Base-by-base conservation (phyloP, 30 jellyfish, hydroid and myxozoan species). In the Aurelia aurita region DNA sequence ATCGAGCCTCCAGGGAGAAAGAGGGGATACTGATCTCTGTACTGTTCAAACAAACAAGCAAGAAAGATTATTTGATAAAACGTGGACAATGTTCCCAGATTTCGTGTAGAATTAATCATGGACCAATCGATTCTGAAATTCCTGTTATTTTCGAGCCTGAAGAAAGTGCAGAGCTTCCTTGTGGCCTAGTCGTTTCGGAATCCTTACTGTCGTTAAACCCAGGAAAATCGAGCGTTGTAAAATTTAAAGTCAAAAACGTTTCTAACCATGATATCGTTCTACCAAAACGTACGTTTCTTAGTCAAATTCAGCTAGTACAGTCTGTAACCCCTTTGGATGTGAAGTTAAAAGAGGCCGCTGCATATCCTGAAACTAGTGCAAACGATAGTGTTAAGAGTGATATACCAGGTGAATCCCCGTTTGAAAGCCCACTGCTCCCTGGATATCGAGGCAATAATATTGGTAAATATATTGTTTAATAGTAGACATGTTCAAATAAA, bases 61-160 rank as follows among this genome's bases (percentile, higher is more conserved):
- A 71, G 69, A 2, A 47, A 1, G 68, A 71, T 25, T 47, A 25
- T 44, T 21, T 71, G 29, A 71, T 71, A 35, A 46, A 44, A 43
- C 26, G 0, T 12, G 80, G 80, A 27, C 80, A 46, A 27, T 12
- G 7, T 32, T 69, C 35, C 12, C 26, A 69, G 29, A 26, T 39
- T 1, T 69, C 80, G 0, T 69, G 80, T 39, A 69, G 86, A 55
- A 15, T 73, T 3, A 73, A 73, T 69, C 63, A 69, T 69, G 80
- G 63, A 12, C 61, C 80, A 18, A 69, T 69, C 5, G 80, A 39
- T 12, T 12, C 61, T 43, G 80, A 39, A 18, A 69, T 26, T 43
- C 80, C 80, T 12, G 80, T 69, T 0, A 32, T 69, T 69, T 69
- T 28, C 35, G 61, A 69, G 35, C 80, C 78, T 6, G 55, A 16